Base-by-base conservation (phyloP, 1,140 invertebrate genomes). In the Drosophila setifemur region DNA sequence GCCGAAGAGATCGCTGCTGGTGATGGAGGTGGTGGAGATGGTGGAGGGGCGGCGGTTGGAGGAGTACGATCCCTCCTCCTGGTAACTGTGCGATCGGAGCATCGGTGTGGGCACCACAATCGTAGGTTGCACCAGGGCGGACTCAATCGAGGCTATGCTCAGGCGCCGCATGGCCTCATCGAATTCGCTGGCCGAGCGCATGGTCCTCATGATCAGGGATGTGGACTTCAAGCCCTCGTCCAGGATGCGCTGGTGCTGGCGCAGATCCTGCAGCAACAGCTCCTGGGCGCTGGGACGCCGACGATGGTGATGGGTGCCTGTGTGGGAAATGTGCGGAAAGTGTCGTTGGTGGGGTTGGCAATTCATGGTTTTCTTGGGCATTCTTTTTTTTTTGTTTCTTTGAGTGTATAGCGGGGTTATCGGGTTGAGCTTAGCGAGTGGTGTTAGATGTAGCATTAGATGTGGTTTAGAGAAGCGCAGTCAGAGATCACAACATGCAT, bases 101-200 rank as follows among this genome's bases (percentile, higher is more conserved):
- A 89, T 90, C 6, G 88, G 83, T 18, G 73, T 82, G 11, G 88
- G 88, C 44, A 87, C 73, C 29, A 88, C 66, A 40, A 86, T 88
- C 0, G 76, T 42, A 21, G 88, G 72, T 39, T 81, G 83, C 3
- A 77, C 61, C 16, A 76, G 28, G 0, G 69, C 77, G 50, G 85
- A 87, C 72, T 89, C 88, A 50, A 88, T 68, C 35, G 88, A 90
- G 31, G 85, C 81, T 52, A 90, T 90, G 66, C 88, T 90, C 47
- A 90, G 47, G 16, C 89, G 77, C 11, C 85, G 78, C 89, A 90
- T 89, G 43, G 89, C 89, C 45, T 89, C 89, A 77, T 90, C 89
- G 69, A 89, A 90, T 70, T 89, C 78, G 33, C 52, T 90, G 16
- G 88, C 85, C 26, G 89, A 89, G 7, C 88, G 85, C 82, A 90